Base-by-base conservation (phyloP, 2,797 vertebrate species). In the Silurus aristotelis region DNA sequence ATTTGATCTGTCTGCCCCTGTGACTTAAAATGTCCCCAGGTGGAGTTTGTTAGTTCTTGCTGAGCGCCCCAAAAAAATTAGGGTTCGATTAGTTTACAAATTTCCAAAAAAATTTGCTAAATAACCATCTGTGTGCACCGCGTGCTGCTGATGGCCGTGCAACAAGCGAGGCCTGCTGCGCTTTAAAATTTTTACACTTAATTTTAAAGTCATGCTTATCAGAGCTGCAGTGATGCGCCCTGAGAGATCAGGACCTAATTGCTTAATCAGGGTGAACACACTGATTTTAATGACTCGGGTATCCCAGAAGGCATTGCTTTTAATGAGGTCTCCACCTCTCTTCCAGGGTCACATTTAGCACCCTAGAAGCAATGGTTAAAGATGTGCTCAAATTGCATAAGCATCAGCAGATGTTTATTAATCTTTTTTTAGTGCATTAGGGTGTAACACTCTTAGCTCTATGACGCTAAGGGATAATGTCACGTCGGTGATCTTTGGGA, bases 281-380 rank as follows among this genome's bases (percentile, higher is more conserved):
- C 75, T 61, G 64, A 71, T 87, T 80, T 84, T 88, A 76, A 85
- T 84, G 80, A 77, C 64, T 81, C 64, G 71, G 71, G 85, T 82
- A 82, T 88, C 82, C 89, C 85, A 88, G 77, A 86, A 87, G 84
- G 75, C 85, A 76, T 85, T 67, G 56, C 82, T 80, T 80, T 84
- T 88, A 89, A 84, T 84, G 68, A 88, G 82, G 73, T 88, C 68
- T 82, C 56, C 79, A 20, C 87, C 84, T 60, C 77, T 88, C 82
- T 67, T 80, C 83, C 84, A 82, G 82, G 87, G 84, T 89, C 82
- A 83, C 46, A 84, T 64, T 77, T 10, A 64, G 82, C 82, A 80
- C 63, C 77, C 72, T 76, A 25, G 78, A 46, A 79, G 83, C 71
- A 84, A 84, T 76, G 38, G 81, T 68, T 87, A 66, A 25, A 77